Percentiles rank a stretch among this genome's conserved stretches.
These are phyloP conservation scores for Flabesymbios commensalis DNA, from an alignment of 2,888 invertebrate species.

Conservation along the genomic window DNA sequence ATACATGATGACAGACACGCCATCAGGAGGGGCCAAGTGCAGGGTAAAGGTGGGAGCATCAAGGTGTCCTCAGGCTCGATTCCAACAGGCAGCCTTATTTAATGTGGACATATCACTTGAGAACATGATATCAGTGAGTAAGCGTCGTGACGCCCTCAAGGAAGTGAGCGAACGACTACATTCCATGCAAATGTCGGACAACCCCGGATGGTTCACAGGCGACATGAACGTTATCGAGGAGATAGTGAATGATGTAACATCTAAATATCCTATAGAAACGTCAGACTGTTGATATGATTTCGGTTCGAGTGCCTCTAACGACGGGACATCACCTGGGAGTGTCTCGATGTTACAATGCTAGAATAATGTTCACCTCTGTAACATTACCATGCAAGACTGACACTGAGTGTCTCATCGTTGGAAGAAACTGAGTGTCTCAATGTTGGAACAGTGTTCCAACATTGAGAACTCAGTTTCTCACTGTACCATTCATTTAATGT, in stretches of 20 bases:
- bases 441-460: too few relatives aligned
- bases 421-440: too few relatives aligned
- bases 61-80: conserved; percentile 21
- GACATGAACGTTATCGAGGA: conserved; percentile 13
- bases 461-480: too few relatives aligned
- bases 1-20: conserved; percentile 26
- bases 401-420: too few relatives aligned
- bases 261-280: conserved; percentile 15
- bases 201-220: conserved; percentile 21
- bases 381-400: too few relatives aligned
- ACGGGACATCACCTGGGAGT: too few relatives aligned
- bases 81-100: conserved; percentile 20
- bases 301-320: too few relatives aligned
- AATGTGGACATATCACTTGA: conserved; percentile 25
- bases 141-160: conserved; percentile 11
- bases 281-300: too few relatives aligned
- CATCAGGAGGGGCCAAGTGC: background rate
- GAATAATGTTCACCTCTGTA: too few relatives aligned
- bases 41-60: conserved; percentile 26
- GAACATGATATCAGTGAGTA: conserved; percentile 12
- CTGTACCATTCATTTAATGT: too few relatives aligned
- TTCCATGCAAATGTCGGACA: background rate
- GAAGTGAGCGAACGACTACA: conserved; percentile 7
- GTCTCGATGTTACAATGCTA: too few relatives aligned
- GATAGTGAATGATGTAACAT: conserved; percentile 9